phyloP scores from a whole-genome alignment of 2,797 vertebrate species.

The Lemur catta region DNA sequence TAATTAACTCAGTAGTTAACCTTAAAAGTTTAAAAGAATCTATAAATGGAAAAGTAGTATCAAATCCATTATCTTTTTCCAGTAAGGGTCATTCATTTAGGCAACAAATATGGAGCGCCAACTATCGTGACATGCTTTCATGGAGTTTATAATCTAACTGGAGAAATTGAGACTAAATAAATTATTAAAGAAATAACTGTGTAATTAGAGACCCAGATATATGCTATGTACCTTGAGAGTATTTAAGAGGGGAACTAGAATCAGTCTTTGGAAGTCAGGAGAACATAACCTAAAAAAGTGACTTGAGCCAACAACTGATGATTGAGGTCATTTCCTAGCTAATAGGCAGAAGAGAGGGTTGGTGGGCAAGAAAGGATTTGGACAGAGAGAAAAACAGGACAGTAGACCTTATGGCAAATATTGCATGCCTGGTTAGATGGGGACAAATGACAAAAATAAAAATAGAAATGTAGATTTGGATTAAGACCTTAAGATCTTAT shows the following conservation, averaged over 20 bases:
- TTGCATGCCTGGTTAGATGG: accelerated
- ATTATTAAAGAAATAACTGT: not conserved
- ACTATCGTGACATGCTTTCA: not conserved
- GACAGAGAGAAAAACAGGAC: not conserved
- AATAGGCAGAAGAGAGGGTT: not conserved
- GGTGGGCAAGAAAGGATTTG: no score
- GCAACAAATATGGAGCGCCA: not conserved
- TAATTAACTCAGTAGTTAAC: constrained; percentile 69
- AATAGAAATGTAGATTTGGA: not conserved
- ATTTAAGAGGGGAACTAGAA: not conserved
- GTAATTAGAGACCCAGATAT: not conserved
- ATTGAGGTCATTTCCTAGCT: not conserved
- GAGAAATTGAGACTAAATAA: not conserved
- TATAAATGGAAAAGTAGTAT: not conserved
- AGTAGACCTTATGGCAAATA: not conserved
- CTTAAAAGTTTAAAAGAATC: constrained; percentile 53
- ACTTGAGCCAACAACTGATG: not conserved
- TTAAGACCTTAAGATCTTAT: not conserved
- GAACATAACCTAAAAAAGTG: not conserved
- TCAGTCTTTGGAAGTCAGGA: not conserved
- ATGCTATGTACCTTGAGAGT: not conserved
- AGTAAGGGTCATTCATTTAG: not conserved
- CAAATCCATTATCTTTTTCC: not conserved
- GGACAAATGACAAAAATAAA: not conserved
- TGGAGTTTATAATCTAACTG: not conserved